phyloP scores from a whole-genome alignment of 2,113 vertebrate genomes.

The Amblyornis subalaris region DNA sequence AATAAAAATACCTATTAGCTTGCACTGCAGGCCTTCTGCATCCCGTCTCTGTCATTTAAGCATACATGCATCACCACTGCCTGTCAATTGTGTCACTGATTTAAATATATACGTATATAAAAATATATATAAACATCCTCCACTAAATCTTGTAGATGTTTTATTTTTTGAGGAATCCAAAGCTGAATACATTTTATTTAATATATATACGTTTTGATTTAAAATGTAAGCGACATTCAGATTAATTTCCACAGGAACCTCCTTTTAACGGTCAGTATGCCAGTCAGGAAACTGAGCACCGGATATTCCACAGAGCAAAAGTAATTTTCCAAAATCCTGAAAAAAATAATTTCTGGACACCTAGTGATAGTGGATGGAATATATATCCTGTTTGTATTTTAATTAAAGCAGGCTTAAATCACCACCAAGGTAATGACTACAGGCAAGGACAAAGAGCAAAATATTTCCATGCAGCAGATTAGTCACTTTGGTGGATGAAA shows the following conservation, averaged over 20 bases:
- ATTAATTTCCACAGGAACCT: conserved; percentile 39
- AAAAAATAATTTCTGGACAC: neutral
- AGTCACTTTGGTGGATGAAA: neutral
- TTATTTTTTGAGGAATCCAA: neutral
- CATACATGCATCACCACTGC: neutral
- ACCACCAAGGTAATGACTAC: neutral
- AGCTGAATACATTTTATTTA: neutral
- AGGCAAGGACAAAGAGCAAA: conserved; percentile 5
- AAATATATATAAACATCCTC: neutral
- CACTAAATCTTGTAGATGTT: neutral
- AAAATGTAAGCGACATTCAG: neutral
- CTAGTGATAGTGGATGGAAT: neutral
- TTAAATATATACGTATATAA: neutral
- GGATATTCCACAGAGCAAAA: neutral
- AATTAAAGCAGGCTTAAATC: conserved; percentile 1
- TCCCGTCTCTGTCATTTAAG: conserved; percentile 16
- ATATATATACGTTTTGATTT: neutral
- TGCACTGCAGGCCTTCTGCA: neutral
- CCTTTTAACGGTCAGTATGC: conserved; percentile 17
- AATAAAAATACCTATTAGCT: conserved; percentile 60
- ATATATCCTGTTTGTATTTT: conserved; percentile 9
- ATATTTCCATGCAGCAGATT: neutral
- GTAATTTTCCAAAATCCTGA: conserved; percentile 34
- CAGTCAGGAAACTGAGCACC: conserved; percentile 3
- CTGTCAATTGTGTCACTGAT: neutral